Conservation (phyloP, 2,113 vertebrate species). For the Periophthalmus modestus region DNA sequence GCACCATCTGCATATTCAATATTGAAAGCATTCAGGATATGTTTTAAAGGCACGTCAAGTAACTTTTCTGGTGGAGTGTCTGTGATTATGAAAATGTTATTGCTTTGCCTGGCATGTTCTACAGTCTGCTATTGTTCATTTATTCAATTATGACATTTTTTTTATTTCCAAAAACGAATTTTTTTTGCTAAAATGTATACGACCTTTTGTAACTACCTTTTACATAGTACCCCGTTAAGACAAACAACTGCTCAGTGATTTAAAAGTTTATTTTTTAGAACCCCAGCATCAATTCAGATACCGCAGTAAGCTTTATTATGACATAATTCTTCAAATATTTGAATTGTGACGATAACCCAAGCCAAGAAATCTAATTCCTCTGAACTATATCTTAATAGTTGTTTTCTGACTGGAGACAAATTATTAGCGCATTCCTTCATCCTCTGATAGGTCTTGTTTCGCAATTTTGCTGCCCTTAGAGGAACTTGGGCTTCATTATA, state of each 20-base stretch:
- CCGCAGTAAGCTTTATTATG: neutral
- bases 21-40: neutral
- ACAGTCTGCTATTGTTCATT: too few species aligned
- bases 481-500: constrained; percentile 37
- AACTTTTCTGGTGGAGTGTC: too few species aligned
- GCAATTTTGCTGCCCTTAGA: constrained; percentile 21
- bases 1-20: neutral
- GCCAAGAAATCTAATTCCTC: neutral
- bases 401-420: neutral
- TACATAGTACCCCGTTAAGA: too few species aligned
- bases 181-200: too few species aligned
- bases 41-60: neutral
- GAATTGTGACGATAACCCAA: neutral
- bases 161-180: too few species aligned
- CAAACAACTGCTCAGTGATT: too few species aligned
- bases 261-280: too few species aligned
- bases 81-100: too few species aligned
- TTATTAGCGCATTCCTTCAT: constrained; percentile 1
- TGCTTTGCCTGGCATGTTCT: too few species aligned
- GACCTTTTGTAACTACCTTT: too few species aligned
- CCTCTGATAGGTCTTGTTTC: constrained; percentile 17
- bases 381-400: neutral
- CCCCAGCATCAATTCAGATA: neutral
- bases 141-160: too few species aligned
- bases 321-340: neutral